These are phyloP conservation scores for Oeneis ivallda DNA, from an alignment of 2,888 invertebrate genomes.

Conservation along the genomic window DNA sequence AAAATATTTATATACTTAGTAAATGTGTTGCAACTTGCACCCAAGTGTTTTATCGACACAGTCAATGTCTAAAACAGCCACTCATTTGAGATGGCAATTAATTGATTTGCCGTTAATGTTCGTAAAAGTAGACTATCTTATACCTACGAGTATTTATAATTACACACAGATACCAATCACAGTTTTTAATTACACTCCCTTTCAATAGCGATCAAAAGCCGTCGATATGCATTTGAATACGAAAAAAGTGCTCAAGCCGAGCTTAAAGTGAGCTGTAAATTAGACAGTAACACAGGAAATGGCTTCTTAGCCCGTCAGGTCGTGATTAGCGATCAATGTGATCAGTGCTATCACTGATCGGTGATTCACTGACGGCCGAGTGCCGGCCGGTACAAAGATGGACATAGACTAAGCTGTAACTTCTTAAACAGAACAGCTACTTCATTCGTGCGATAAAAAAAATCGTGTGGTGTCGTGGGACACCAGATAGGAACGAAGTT, in stretches of 20 bases:
- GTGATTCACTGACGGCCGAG: conserved; percentile 64
- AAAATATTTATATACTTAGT: no score
- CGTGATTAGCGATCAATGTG: conserved; percentile 73
- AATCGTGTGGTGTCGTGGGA: no score
- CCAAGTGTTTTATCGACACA: no score
- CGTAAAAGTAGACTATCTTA: neutral
- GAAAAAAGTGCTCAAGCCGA: conserved; percentile 33
- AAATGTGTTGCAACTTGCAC: no score
- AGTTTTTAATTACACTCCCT: conserved; percentile 32
- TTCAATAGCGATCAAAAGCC: conserved; percentile 26
- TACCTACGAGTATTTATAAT: conserved; percentile 44
- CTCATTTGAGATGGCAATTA: neutral
- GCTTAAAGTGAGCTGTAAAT: conserved; percentile 73
- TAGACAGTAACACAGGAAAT: conserved; percentile 78
- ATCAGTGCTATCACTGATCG: conserved; percentile 72
- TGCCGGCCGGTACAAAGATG: conserved; percentile 55
- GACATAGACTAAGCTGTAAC: conserved; percentile 50
- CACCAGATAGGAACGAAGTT: no score
- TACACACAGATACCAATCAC: conserved; percentile 23
- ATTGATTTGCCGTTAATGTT: neutral
- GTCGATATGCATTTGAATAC: conserved; percentile 33
- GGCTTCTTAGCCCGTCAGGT: conserved; percentile 78
- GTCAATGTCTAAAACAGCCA: no score
- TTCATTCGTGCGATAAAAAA: no score
- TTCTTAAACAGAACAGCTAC: no score